phyloP scores from a whole-genome alignment of 2,113 vertebrate genomes.

The Plectropomus leopardus region DNA sequence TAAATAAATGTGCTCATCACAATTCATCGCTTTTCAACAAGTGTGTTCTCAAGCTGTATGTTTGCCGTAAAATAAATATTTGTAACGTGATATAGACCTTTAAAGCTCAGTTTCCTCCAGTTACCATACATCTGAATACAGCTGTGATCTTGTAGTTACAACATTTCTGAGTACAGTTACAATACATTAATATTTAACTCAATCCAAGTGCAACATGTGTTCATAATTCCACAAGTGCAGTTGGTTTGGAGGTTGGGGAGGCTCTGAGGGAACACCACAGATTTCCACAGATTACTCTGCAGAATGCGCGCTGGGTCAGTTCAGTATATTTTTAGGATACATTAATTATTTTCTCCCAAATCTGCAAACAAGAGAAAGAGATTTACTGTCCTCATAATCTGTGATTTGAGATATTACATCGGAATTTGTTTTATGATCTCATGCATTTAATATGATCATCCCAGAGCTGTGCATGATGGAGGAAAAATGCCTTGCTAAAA shows the following conservation, averaged over 20 bases:
- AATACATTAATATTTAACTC: slow-evolving; percentile 24
- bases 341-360: slow-evolving; percentile 33
- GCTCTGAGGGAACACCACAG: slow-evolving; percentile 26
- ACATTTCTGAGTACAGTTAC: slow-evolving; percentile 30
- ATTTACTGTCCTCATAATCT: slow-evolving; percentile 43
- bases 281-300: slow-evolving; percentile 35
- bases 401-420: slow-evolving; percentile 45
- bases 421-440: slow-evolving; percentile 31
- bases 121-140: slow-evolving; percentile 27
- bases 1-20: slow-evolving; percentile 4
- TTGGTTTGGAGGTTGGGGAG: background rate
- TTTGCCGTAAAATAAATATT: slow-evolving; percentile 5
- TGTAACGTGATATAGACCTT: background rate
- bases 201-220: slow-evolving; percentile 47
- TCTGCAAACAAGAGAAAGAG: slow-evolving; percentile 32
- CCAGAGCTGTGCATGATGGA: slow-evolving; percentile 7
- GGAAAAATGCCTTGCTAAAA: slow-evolving; percentile 17
- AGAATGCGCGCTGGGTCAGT: background rate
- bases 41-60: slow-evolving; percentile 1
- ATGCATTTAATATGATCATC: slow-evolving; percentile 42
- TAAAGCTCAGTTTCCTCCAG: slow-evolving; percentile 35
- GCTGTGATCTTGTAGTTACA: slow-evolving; percentile 22
- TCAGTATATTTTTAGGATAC: slow-evolving; percentile 47
- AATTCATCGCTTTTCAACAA: background rate
- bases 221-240: slow-evolving; percentile 38